Evolutionary conservation across 2,113 vertebrate genomes (phyloP).

Genomic region (Pedetes capensis): DNA sequence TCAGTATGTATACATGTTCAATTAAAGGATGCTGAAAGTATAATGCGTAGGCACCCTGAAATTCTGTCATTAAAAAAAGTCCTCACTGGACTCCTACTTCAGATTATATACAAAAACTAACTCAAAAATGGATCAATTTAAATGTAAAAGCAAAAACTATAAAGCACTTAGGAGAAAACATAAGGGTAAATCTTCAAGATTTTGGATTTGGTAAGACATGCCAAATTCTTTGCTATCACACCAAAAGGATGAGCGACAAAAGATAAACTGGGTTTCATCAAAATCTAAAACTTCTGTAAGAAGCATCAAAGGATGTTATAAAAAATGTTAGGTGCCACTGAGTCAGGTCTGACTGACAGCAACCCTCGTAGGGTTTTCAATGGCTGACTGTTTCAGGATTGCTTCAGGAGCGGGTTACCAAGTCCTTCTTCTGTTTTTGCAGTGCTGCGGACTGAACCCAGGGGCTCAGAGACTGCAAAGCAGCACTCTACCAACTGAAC

Average conservation of each 20-base stretch:
- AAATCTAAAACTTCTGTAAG: not conserved
- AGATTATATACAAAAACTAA: not conserved
- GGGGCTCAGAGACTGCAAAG: too few relatives aligned
- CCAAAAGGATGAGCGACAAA: not conserved
- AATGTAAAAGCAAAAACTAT: not conserved
- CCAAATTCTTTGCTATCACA: not conserved
- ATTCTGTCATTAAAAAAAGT: constrained; percentile 4
- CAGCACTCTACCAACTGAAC: too few relatives aligned
- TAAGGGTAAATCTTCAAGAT: not conserved
- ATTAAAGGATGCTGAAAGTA: not conserved
- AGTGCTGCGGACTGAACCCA: too few relatives aligned
- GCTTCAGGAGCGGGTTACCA: too few relatives aligned
- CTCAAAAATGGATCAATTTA: not conserved
- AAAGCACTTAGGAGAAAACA: not conserved
- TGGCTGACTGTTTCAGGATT: too few relatives aligned
- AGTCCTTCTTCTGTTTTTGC: too few relatives aligned
- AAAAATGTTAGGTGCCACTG: too few relatives aligned
- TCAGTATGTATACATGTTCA: not conserved
- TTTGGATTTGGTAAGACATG: not conserved
- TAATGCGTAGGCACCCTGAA: not conserved
- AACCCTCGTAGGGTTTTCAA: too few relatives aligned
- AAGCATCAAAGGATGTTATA: not conserved
- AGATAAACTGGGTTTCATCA: not conserved
- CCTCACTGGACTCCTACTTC: not conserved
- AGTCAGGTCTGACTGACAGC: too few relatives aligned